Conservation (phyloP, 2,797 vertebrate genomes). For the Sebastes nivosus region DNA sequence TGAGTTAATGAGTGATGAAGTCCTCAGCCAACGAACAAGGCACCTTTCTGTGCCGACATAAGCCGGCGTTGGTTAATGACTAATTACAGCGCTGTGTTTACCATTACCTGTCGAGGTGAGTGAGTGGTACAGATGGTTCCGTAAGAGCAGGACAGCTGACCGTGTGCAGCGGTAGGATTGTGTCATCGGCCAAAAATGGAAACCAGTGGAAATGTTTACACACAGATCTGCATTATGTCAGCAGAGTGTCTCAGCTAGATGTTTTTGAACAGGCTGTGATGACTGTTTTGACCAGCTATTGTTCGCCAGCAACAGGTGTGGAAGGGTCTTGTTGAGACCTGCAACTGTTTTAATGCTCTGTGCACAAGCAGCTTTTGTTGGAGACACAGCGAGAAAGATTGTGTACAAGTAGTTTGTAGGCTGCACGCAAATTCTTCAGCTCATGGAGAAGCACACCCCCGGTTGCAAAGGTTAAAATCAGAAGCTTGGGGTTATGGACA, state of each 20-base stretch:
- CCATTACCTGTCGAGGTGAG: slow-evolving; percentile 66
- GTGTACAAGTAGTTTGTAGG: neutral
- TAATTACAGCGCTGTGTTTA: slow-evolving; percentile 66
- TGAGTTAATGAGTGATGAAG: slow-evolving; percentile 81
- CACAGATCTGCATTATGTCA: slow-evolving; percentile 37
- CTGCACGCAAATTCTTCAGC: neutral
- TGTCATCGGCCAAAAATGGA: slow-evolving; percentile 63
- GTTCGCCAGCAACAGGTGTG: slow-evolving; percentile 69
- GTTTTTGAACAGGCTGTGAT: slow-evolving; percentile 30
- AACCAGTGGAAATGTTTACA: slow-evolving; percentile 67
- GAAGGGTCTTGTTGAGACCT: slow-evolving; percentile 70
- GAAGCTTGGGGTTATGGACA: slow-evolving; percentile 48
- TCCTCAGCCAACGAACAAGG: slow-evolving; percentile 66
- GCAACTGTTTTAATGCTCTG: slow-evolving; percentile 43
- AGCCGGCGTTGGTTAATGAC: slow-evolving; percentile 70
- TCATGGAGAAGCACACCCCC: neutral
- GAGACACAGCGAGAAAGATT: neutral
- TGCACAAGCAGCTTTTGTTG: slow-evolving; percentile 1
- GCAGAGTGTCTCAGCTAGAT: slow-evolving; percentile 31
- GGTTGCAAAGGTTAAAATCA: slow-evolving; percentile 50
- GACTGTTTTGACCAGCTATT: slow-evolving; percentile 50
- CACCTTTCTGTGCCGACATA: slow-evolving; percentile 55
- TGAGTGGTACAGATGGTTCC: slow-evolving; percentile 38
- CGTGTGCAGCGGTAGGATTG: slow-evolving; percentile 36
- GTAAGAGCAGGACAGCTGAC: slow-evolving; percentile 40